Base-by-base conservation (phyloP, 2,797 vertebrate genomes). In the Neoniphon sammara region DNA sequence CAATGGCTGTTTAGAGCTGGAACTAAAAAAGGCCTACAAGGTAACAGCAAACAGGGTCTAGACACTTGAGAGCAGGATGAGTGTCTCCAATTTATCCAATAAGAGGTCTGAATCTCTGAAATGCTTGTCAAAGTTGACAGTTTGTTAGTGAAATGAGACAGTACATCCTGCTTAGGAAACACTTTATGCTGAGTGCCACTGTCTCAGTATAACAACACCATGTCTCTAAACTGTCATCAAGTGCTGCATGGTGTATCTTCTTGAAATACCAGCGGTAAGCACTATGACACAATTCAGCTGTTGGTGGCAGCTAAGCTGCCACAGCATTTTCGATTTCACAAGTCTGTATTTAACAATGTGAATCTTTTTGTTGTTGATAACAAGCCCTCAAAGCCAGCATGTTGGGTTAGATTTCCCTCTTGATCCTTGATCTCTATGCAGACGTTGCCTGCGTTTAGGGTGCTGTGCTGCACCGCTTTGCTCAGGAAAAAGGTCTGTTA, bases 161-260 rank as follows among this genome's bases (percentile, higher is more conserved):
- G 20, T 31, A 21, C 21, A 65, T 14, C 9, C 34, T 59, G 44
- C 75, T 57, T 46, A 66, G 69, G 77, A 75, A 77, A 77, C 21
- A 25, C 68, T 54, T 68, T 21, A 62, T 36, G 23, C 27, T 36
- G 14, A 66, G n/a, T 0, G 31, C 44, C 25, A 27, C 2, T 27
- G 25, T 27, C 25, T 77, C 31, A 30, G 54, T 66, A 53, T 62
- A 55, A 60, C 70, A 72, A 10, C 68, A 67, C 11, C 1, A 25
- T 81, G 84, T 78, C 73, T 84, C 65, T 65, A 7, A 11, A 21
- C 6, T 10, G 0, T 84, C 65, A 81, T 49, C 54, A 34, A 53
- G 62, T 56, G 67, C 70, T 63, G 52, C 65, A 73, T 58, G 23
- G 52, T 64, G 59, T 73, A 44, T 70, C 70, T 23, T 53, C 44